Base-by-base conservation (phyloP, 2,797 vertebrate species). In the Muscicapa comitata region DNA sequence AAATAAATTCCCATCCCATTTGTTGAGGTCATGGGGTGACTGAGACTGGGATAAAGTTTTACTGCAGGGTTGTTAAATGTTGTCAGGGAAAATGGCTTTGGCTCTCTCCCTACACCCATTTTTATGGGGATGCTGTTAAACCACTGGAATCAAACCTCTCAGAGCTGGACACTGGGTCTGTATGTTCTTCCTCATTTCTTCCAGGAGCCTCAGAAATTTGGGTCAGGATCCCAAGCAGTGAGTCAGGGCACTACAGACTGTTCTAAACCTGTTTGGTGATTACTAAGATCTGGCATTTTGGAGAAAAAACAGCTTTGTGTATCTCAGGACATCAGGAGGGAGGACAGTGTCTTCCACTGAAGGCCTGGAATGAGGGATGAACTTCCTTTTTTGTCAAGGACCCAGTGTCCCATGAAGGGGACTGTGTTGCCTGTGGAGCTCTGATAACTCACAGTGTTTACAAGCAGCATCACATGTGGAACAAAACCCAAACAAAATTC, bases 401-500 rank as follows among this genome's bases (percentile, higher is more conserved):
- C 53, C n/a, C 55, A 14, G 58, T 35, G 78, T 57, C 71, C 86
- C 53, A 2, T 8, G 48, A 47, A 79, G 78, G 84, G 63, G 67
- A 6, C 2, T 29, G 83, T 73, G 91, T 29, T 89, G 83, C 73
- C 71, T 51, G 1, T 43, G 45, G 84, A 70, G 55, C 65, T 80
- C 42, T 23, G 50, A 12, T 54, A 78, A 87, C 65, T 37, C 15
- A 29, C 33, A 5, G 79, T 87, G 65, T 90, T 94, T 83, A 93
- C 90, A 77, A 26, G 78, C 85, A 58, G 53, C 25, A 28, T 83
- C 94, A 85, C 72, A 28, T 77, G 87, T 57, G 65, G 63, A 94
- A 78, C 65, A 93, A 61, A 90, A 90, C 91, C 95, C 94, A 97
- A 96, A 95, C 93, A 95, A 90, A 95, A 93, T 65, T 31, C 47